phyloP scores from a whole-genome alignment of 2,888 invertebrate genomes.

The Carabus problematicus region DNA sequence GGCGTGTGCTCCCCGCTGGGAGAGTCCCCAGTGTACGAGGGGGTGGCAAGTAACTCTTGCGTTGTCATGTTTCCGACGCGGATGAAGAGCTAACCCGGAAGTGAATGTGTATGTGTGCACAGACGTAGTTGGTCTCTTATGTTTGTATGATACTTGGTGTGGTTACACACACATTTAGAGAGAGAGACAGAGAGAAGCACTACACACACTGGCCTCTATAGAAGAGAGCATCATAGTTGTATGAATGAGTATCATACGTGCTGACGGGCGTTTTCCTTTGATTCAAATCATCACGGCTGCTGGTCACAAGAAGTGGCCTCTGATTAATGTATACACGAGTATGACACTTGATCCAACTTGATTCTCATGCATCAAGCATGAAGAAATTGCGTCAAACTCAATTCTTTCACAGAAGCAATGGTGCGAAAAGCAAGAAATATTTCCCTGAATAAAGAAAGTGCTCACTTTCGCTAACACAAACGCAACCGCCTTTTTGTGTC shows the following conservation, averaged over 20 bases:
- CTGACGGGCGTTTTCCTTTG: slow-evolving; percentile 3
- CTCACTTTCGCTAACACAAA: background rate
- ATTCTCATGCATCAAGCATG: too few relatives aligned
- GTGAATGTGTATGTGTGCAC: slow-evolving; percentile 14
- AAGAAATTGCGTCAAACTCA: too few relatives aligned
- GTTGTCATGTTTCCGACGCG: slow-evolving; percentile 42
- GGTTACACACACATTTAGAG: background rate
- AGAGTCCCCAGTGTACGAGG: background rate
- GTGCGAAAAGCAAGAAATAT: too few relatives aligned
- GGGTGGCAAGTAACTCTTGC: slow-evolving; percentile 30
- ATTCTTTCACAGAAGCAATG: too few relatives aligned
- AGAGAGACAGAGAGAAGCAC: slow-evolving; percentile 3
- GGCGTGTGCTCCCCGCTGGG: background rate
- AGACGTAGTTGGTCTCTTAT: slow-evolving; percentile 10
- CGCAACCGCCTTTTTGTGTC: background rate
- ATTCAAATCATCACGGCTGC: background rate
- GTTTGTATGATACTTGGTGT: slow-evolving; percentile 14
- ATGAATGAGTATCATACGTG: slow-evolving; percentile 1
- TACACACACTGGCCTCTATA: slow-evolving; percentile 4
- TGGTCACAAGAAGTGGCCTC: slow-evolving; percentile 9
- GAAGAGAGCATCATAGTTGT: background rate
- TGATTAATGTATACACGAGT: background rate
- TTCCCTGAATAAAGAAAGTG: background rate
- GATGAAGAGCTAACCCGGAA: slow-evolving; percentile 38
- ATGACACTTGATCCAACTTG: too few relatives aligned